Evolutionary conservation across 2,113 vertebrate genomes (phyloP).

Genomic region (Syrrhaptes paradoxus): DNA sequence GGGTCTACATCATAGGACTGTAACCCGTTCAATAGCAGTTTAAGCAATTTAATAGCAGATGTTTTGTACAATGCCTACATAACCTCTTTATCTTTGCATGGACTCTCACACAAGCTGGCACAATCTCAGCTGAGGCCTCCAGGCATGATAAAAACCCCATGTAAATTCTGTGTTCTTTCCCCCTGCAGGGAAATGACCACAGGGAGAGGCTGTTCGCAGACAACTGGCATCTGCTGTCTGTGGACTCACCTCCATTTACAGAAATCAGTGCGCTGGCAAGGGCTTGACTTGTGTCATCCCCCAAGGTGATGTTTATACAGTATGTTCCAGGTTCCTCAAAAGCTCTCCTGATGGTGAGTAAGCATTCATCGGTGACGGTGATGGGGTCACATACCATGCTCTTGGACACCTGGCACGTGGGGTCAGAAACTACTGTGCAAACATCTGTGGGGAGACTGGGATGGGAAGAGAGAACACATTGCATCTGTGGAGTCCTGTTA

Average conservation of each 20-base stretch:
- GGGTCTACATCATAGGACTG: not conserved
- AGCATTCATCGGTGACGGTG: conserved; percentile 61
- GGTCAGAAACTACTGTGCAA: conserved; percentile 87
- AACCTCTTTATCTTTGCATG: not conserved
- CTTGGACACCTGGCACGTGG: conserved; percentile 79
- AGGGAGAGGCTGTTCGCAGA: not conserved
- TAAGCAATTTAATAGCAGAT: not conserved
- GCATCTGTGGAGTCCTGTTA: not conserved
- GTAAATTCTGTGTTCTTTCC: not conserved
- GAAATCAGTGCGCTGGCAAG: conserved; percentile 85
- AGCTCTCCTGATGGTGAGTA: conserved; percentile 80
- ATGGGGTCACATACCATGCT: conserved; percentile 79
- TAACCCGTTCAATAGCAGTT: not conserved
- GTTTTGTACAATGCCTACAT: not conserved
- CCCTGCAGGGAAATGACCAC: not conserved
- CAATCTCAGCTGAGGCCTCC: not conserved
- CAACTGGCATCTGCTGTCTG: accelerated
- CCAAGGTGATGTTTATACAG: conserved; percentile 92
- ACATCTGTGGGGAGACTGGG: conserved; percentile 86
- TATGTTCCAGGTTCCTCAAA: conserved; percentile 87
- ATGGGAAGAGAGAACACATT: not conserved
- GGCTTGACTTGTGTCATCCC: conserved; percentile 80
- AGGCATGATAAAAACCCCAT: not conserved
- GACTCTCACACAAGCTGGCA: not conserved
- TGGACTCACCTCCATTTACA: conserved; percentile 75